Base-by-base conservation (phyloP, 2,888 invertebrate species). In the Drosophila kanekoi region DNA sequence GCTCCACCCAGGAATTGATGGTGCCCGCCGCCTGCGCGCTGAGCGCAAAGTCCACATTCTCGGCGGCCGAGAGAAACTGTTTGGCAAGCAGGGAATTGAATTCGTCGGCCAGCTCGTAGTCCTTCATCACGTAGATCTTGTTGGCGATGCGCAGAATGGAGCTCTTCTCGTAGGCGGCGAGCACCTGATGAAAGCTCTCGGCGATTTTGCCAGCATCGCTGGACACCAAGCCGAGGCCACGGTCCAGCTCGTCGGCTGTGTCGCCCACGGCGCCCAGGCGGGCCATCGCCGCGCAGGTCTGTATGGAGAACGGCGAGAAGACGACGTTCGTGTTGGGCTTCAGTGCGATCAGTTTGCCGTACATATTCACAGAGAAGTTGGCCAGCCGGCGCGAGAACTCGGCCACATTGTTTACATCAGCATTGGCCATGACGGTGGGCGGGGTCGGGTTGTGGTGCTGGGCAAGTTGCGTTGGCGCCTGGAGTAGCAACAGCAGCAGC, bases 1-100 rank as follows among this genome's bases (percentile, higher is more conserved):
- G 91, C 87, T 95, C 95, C 56, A 95, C 97, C 97, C 98, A 98
- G 35, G 91, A 77, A 89, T 98, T 99, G 47, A 99, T 97, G 0
- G 89, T 91, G 0, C 91, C 81, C 0, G 93, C 94, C 5, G 95
- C 94, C 51, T 90, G 91, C 1, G 78, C 86, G 13, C 93, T 92
- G 8, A 94, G 73, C 0, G 54, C 78, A 80, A 97, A 97, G 87
- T 97, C 91, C 0, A 97, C 78, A 60, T 93, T 93, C 81, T 96
- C 93, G 4, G 95, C 94, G 14, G 93, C 94, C 10, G 96, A 95
- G 49, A 94, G 93, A 89, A 96, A 97, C 33, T 94, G 92, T 41
- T 94, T 93, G 10, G 93, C 90, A 0, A 96, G 94, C 62, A 95
- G 92, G 4, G 93, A 91, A 78, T 94, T 93, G 74, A 95, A 95